Evolutionary conservation across 2,113 vertebrate species (phyloP).

Genomic region (Dicrurus megarhynchus): DNA sequence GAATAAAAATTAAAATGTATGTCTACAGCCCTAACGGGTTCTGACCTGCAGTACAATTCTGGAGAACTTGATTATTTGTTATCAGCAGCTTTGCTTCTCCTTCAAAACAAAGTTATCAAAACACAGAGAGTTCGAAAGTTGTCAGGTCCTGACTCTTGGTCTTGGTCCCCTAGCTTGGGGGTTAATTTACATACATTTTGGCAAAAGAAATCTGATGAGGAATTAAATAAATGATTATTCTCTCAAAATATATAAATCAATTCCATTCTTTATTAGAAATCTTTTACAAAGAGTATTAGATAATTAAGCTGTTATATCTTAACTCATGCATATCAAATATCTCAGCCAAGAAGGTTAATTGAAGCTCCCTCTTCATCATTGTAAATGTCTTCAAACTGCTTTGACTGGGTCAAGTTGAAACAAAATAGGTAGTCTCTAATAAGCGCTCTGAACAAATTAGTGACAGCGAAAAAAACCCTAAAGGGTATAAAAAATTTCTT

Average conservation of each 20-base stretch:
- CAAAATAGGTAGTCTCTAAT: constrained; percentile 70
- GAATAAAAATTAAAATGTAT: not conserved
- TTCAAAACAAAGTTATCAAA: constrained; percentile 2
- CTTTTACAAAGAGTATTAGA: constrained; percentile 73
- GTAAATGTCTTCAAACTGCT: constrained; percentile 72
- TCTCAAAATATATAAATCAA: constrained; percentile 74
- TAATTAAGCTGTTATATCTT: constrained; percentile 75
- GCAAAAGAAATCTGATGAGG: constrained; percentile 64
- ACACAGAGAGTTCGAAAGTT: not conserved
- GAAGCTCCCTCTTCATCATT: constrained; percentile 68
- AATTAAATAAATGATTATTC: constrained; percentile 71
- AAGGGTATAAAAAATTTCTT: constrained; percentile 31
- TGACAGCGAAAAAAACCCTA: not conserved
- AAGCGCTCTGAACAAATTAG: constrained; percentile 65
- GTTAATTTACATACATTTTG: constrained; percentile 58
- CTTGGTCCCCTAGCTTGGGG: not conserved
- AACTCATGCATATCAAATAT: constrained; percentile 77
- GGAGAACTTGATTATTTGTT: not conserved
- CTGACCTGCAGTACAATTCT: not conserved
- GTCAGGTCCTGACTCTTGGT: not conserved
- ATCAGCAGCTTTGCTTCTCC: not conserved
- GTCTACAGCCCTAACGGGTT: not conserved
- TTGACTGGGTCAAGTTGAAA: constrained; percentile 73
- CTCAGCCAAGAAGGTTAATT: constrained; percentile 75
- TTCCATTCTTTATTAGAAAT: constrained; percentile 77